These are phyloP conservation scores for Tipula confusa DNA, from an alignment of 2,888 invertebrate species.

Conservation along the genomic window DNA sequence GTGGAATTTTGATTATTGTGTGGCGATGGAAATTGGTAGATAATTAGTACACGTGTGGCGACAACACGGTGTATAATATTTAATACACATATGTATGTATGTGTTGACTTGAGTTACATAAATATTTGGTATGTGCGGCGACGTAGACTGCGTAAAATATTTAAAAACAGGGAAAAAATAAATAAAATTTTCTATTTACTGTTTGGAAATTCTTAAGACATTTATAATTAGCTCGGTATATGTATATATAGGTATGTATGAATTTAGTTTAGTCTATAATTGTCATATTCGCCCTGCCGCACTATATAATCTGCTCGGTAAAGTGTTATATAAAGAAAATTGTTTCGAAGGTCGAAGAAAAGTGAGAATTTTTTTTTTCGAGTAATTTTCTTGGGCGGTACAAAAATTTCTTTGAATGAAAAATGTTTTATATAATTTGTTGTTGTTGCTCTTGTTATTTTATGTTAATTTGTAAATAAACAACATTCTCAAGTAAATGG, in stretches of 20 bases:
- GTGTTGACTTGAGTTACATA: neutral
- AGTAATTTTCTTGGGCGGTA: neutral
- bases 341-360: neutral
- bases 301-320: neutral
- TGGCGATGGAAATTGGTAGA: slow-evolving; percentile 20
- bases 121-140: neutral
- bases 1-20: slow-evolving; percentile 25
- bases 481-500: neutral
- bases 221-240: neutral
- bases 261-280: neutral
- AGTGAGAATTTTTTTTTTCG: neutral
- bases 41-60: slow-evolving; percentile 9
- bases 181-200: neutral
- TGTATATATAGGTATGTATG: neutral
- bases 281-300: neutral
- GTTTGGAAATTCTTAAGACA: neutral
- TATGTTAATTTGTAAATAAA: neutral
- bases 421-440: neutral
- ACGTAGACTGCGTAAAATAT: neutral
- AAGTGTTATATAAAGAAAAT: neutral
- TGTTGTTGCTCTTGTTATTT: too few relatives aligned
- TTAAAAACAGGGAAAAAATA: neutral
- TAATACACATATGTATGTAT: too few relatives aligned
- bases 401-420: neutral
- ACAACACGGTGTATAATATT: neutral